Evolutionary conservation across 2,888 invertebrate genomes (phyloP), one percentile per base, ranked within the genome.

Genomic region (Tubulanus polymorphus): DNA sequence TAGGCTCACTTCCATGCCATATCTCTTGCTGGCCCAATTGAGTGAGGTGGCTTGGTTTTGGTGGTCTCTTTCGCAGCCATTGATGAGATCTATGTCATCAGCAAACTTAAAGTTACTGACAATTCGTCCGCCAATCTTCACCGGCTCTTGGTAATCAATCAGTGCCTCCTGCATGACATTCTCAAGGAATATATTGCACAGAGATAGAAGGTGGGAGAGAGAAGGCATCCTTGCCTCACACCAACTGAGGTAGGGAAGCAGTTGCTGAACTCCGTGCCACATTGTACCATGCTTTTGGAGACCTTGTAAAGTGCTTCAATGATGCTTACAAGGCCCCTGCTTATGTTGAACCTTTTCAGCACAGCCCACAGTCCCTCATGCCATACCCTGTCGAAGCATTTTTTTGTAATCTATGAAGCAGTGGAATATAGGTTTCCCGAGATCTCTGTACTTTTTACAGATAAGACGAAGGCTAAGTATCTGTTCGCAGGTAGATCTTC

Each of bases 331-430:
- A 32, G 10, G 35, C n/a, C 35, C 35, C 35, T 32, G 35, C 35
- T 32, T 10, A 32, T 32, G 35, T 32, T 32, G 35, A n/a, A n/a
- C n/a, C n/a, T n/a, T n/a, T n/a, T n/a, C n/a, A n/a, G n/a, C n/a
- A n/a, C n/a, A n/a, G n/a, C n/a, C n/a, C 50, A 50, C 35, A 37
- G 50, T 35, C 15, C n/a, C 35, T 37, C 53, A 49, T 56, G 50
- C 53, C 32, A 56, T 26, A 53, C 56, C 37, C 53, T 53, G 56
- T 56, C 56, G 27, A 49, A 56, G n/a, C 8, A 53, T 50, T 25
- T 56, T 56, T 28, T 52, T 37, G 37, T 52, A 35, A 25, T 54
- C 50, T 3, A 54, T 37, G 23, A 48, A 56, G n/a, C 37, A 45
- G 25, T 48, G 48, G 20, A 29, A 32, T 2, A 57, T 46, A 26